phyloP scores from a whole-genome alignment of 2,797 vertebrate genomes.

The Onychomys leucogaster region DNA sequence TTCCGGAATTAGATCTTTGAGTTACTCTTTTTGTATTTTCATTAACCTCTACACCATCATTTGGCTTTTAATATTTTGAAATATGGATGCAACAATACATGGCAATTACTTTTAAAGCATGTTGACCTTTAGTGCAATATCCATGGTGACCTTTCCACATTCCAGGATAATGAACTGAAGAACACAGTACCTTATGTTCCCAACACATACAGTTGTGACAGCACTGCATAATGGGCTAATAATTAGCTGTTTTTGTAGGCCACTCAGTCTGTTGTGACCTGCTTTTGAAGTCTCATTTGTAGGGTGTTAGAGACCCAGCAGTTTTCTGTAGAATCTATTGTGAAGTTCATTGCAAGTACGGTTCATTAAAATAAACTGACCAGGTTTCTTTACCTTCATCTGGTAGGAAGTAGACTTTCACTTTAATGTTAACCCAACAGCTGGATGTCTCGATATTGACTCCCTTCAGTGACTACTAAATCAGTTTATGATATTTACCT shows the following conservation, averaged over 20 bases:
- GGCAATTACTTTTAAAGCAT: neutral
- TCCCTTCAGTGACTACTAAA: neutral
- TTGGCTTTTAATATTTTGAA: slow-evolving; percentile 33
- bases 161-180: neutral
- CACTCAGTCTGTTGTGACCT: neutral
- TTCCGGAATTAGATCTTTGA: neutral
- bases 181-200: neutral
- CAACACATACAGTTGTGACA: neutral
- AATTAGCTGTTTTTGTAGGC: neutral
- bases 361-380: neutral
- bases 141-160: neutral
- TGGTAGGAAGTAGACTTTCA: neutral
- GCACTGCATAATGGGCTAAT: accelerated
- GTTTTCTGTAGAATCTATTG: neutral
- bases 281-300: neutral
- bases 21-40: neutral
- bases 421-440: neutral
- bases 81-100: neutral
- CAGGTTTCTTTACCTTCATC: neutral
- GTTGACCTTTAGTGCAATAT: neutral
- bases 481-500: neutral
- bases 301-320: neutral
- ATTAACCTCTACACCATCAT: neutral
- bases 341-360: accelerated
- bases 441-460: neutral